These are phyloP conservation scores for Dicyrtoma fusca DNA, from an alignment of 2,888 invertebrate genomes.

Conservation along the genomic window DNA sequence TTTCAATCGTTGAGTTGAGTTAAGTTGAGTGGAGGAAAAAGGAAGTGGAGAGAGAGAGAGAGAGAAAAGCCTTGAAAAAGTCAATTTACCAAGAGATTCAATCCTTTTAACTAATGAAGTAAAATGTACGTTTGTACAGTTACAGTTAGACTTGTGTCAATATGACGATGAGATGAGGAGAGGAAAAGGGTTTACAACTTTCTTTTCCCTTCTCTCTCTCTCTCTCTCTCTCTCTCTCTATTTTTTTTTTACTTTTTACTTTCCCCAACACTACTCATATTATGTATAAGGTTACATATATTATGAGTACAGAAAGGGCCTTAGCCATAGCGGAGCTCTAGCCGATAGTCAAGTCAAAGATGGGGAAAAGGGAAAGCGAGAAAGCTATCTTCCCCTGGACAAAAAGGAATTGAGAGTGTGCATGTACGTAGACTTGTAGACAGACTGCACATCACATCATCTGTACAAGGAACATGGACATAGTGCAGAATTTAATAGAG, in stretches of 20 bases:
- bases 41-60: slow-evolving; percentile 3
- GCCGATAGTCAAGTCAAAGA: too few species aligned
- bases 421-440: too few species aligned
- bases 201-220: background rate
- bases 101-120: slow-evolving; percentile 42
- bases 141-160: slow-evolving; percentile 28
- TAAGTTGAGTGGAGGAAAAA: slow-evolving; percentile 17
- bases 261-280: background rate
- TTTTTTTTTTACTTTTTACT: background rate
- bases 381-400: too few species aligned
- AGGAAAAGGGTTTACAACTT: background rate
- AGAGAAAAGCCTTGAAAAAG: slow-evolving; percentile 9
- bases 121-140: slow-evolving; percentile 34
- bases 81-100: slow-evolving; percentile 34
- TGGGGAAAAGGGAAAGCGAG: too few species aligned
- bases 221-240: background rate
- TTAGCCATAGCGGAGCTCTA: too few species aligned
- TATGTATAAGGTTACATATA: too few species aligned
- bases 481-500: too few species aligned
- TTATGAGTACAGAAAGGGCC: too few species aligned
- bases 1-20: background rate
- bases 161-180: slow-evolving; percentile 22
- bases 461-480: too few species aligned
- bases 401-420: too few species aligned
- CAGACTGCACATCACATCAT: too few species aligned